phyloP scores from a whole-genome alignment of 2,888 invertebrate species.

The Pyrocoelia pectoralis region DNA sequence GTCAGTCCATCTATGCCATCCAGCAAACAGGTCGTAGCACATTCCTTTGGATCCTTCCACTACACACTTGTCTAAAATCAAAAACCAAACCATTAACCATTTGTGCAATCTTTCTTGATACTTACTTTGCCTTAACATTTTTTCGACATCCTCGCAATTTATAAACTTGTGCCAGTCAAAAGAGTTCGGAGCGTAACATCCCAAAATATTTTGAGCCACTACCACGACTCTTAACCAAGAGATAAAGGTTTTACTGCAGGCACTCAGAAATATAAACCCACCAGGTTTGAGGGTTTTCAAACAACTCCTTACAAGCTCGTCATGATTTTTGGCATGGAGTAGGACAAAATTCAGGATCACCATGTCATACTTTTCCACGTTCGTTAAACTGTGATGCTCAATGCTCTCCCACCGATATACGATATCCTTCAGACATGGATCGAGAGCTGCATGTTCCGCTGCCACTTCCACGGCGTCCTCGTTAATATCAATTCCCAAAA shows the following conservation, averaged over 20 bases:
- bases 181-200: too few species aligned
- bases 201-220: too few species aligned
- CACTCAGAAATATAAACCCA: slow-evolving; percentile 75
- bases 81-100: too few species aligned
- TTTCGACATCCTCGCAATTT: too few species aligned
- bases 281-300: slow-evolving; percentile 65
- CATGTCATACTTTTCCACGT: slow-evolving; percentile 73
- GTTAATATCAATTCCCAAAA: slow-evolving; percentile 85
- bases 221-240: too few species aligned
- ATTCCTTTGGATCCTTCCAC: too few species aligned
- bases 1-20: too few species aligned
- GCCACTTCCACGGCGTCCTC: slow-evolving; percentile 74
- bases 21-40: too few species aligned
- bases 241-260: slow-evolving; percentile 68
- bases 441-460: slow-evolving; percentile 65
- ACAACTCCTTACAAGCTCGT: slow-evolving; percentile 73
- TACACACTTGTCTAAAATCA: too few species aligned
- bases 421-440: slow-evolving; percentile 58
- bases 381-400: slow-evolving; percentile 61
- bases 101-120: too few species aligned
- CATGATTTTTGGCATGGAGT: slow-evolving; percentile 83
- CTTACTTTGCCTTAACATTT: too few species aligned
- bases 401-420: slow-evolving; percentile 64
- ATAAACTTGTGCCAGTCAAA: too few species aligned
- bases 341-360: slow-evolving; percentile 89